Conservation (phyloP, 2,888 invertebrate species). For the Melinaea menophilus region DNA sequence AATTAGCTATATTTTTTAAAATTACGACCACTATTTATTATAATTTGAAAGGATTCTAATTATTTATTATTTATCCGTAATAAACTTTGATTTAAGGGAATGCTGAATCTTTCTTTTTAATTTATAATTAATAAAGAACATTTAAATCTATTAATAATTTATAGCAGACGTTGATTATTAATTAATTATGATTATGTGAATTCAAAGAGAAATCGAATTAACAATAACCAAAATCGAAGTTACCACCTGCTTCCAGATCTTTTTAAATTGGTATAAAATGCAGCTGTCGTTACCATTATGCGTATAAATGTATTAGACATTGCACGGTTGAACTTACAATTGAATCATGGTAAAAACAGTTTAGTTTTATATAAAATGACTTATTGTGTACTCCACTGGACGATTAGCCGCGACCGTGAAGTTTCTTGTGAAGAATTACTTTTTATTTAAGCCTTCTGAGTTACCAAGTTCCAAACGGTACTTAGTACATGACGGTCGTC, state of each 20-base stretch:
- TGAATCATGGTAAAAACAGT: not conserved
- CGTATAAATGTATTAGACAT: constrained; percentile 12
- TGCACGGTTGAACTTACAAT: constrained; percentile 5
- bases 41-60: too few species aligned
- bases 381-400: not conserved
- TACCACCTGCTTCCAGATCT: constrained; percentile 22
- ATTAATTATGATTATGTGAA: too few species aligned
- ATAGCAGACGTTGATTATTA: too few species aligned
- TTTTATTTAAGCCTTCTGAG: not conserved
- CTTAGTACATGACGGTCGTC: not conserved
- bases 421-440: not conserved
- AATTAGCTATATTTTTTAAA: constrained; percentile 36
- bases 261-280: constrained; percentile 19
- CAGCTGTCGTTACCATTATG: constrained; percentile 24
- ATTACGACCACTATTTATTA: constrained; percentile 25
- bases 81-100: too few species aligned
- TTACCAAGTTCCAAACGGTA: not conserved
- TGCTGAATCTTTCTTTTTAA: too few species aligned
- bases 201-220: not conserved
- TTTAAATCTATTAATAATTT: too few species aligned
- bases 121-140: too few species aligned
- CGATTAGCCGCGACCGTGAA: not conserved
- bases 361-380: constrained; percentile 3
- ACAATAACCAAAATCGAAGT: constrained; percentile 8
- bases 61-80: too few species aligned